Base-by-base conservation (phyloP, 2,888 invertebrate genomes). In the Heliconius ethilla region DNA sequence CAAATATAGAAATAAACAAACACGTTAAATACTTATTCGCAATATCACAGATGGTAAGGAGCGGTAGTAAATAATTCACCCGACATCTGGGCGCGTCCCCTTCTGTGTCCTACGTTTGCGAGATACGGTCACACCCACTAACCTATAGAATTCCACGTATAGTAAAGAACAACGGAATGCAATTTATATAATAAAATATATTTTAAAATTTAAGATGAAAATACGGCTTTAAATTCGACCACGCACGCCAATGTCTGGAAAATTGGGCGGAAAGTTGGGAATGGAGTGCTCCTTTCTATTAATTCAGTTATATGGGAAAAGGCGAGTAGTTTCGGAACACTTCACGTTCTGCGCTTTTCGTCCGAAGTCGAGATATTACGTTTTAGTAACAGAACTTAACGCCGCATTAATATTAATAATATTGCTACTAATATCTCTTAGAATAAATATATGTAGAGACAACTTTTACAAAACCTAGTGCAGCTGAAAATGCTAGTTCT, bases 71-170 rank as follows among this genome's bases (percentile, higher is more conserved):
- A 94, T 94, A 94, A 94, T 93, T 93, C 86, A 85, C 80, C 87
- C 89, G 94, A 94, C 94, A 94, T 92, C 91, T 92, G 93, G 92
- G 91, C 82, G 88, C 93, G 89, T 89, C 93, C 94, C 91, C 87
- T 93, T 93, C 87, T 85, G 84, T 93, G 93, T 93, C 85, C 87
- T 83, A 85, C 86, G 85, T 85, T 84, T 83, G 83, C 85, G 86
- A 84, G 88, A 63, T 86, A 88, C 87, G 89, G 90, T 89, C 90
- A 90, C 92, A 91, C 92, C 92, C 91, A 73, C 72, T 59, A 74
- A 63, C 40, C 74, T 74, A 74, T 65, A 63, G 74, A 62, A 62
- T 40, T 45, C 45, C 62, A 27, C 33, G 18, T 40, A 65, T 45
- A 37, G 63, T 40, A 33, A 15, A n/a, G 59, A 72, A 59, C 29